These are phyloP conservation scores for Cheilosia vulpina DNA, from an alignment of 2,888 invertebrate genomes.

Conservation along the genomic window DNA sequence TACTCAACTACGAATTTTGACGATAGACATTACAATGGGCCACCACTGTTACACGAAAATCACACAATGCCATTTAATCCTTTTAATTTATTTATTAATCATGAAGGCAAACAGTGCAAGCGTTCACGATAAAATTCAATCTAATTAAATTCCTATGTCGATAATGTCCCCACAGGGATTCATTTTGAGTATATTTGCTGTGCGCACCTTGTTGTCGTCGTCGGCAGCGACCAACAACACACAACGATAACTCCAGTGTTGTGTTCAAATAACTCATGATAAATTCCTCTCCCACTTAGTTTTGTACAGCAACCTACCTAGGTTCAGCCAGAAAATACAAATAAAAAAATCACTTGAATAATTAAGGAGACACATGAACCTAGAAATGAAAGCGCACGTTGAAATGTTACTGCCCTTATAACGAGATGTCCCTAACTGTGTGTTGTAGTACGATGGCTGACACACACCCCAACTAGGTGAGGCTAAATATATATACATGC, in stretches of 20 bases:
- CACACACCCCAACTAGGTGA: constrained; percentile 20
- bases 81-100: constrained; percentile 64
- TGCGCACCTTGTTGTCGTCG: background rate
- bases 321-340: constrained; percentile 1
- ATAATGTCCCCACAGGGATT: constrained; percentile 42
- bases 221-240: background rate
- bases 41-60: constrained; percentile 7
- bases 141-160: constrained; percentile 72
- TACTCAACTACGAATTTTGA: background rate
- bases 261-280: constrained; percentile 67
- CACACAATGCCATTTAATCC: constrained; percentile 61
- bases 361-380: constrained; percentile 53
- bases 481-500: background rate
- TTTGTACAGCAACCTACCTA: background rate
- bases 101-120: constrained; percentile 53
- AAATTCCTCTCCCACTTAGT: constrained; percentile 5
- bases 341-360: constrained; percentile 66
- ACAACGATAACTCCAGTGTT: constrained; percentile 53
- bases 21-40: background rate
- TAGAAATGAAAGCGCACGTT: constrained; percentile 15
- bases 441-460: constrained; percentile 1
- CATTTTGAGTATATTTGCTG: constrained; percentile 1
- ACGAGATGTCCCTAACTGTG: constrained; percentile 29
- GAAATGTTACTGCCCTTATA: constrained; percentile 32
- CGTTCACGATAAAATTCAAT: constrained; percentile 64